Base-by-base conservation (phyloP, 2,888 invertebrate genomes). In the Calliphora vomitoria region DNA sequence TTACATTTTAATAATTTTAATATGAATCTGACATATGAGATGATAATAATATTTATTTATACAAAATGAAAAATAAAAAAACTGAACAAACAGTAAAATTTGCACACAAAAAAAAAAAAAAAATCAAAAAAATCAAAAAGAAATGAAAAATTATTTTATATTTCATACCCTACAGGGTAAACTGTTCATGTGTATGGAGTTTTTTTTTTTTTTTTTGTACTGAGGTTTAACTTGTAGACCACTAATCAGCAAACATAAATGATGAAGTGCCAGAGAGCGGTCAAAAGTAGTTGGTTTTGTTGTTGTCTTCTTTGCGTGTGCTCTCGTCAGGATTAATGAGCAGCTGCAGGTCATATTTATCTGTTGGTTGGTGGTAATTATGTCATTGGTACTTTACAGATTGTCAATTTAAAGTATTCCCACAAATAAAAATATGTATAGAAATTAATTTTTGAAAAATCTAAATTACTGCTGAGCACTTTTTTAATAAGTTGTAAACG, bases 1-100 rank as follows among this genome's bases (percentile, higher is more conserved):
- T 68, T 47, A 82, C 47, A 44, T 66, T 74, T 55, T 66, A 66
- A 60, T 31, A 55, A 62, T 50, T 69, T 76, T 58, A 64, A 76
- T 53, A 20, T 50, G 44, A n/a, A 71, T 71, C 60, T 78, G 83
- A 62, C 71, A 83, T 78, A 71, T 83, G 83, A 71, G 55, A 71
- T 71, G 53, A 78, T 71, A 76, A 76, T 68, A 41, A 60, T 66
- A 10, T 62, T 74, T 60, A 41, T 74, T 74, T 69, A 15, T 69
- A 15, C 2, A 31, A 64, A 53, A 18, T 35, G 60, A 31, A 75
- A 75, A 13, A 18, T 8, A 41, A 60, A 8, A n/a, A 6, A 53
- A 15, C 4, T 20, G 1, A 55, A 55, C 20, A 20, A 55, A 55
- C n/a, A 50, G 8, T 3, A 13, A 13, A n/a, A n/a, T 50, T 35